Evolutionary conservation across 2,888 invertebrate species (phyloP).

Genomic region (Rotaria magnacalcarata): DNA sequence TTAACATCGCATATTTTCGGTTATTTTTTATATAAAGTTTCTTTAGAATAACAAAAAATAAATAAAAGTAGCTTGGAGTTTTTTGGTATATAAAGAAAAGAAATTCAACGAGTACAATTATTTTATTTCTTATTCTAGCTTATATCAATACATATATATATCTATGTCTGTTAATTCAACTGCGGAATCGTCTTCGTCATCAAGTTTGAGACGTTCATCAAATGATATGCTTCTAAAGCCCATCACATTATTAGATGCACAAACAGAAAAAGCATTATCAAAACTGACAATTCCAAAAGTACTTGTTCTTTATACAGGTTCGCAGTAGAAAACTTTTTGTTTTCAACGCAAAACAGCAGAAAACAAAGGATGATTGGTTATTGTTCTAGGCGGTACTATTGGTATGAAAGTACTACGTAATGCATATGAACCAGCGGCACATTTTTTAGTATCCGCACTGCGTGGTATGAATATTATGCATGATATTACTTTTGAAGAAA

Average conservation of each 20-base stretch:
- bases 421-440: background rate
- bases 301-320: slow-evolving; percentile 23
- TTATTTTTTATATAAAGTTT: background rate
- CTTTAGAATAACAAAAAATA: background rate
- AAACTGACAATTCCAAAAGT: slow-evolving; percentile 25
- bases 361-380: background rate
- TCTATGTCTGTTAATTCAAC: background rate
- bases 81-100: background rate
- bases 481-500: background rate
- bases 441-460: background rate
- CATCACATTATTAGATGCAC: background rate
- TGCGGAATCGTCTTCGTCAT: background rate
- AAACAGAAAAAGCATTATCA: background rate
- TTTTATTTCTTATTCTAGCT: background rate
- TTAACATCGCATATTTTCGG: background rate
- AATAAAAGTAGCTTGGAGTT: background rate
- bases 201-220: background rate
- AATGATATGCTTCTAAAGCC: background rate
- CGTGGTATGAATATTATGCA: slow-evolving; percentile 27
- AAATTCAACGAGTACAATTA: background rate
- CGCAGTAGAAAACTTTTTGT: background rate
- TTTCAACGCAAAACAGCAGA: background rate
- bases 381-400: slow-evolving; percentile 1
- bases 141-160: background rate
- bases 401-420: slow-evolving; percentile 27